Base-by-base conservation (phyloP, 2,113 vertebrate species). In the Zosterops lateralis region DNA sequence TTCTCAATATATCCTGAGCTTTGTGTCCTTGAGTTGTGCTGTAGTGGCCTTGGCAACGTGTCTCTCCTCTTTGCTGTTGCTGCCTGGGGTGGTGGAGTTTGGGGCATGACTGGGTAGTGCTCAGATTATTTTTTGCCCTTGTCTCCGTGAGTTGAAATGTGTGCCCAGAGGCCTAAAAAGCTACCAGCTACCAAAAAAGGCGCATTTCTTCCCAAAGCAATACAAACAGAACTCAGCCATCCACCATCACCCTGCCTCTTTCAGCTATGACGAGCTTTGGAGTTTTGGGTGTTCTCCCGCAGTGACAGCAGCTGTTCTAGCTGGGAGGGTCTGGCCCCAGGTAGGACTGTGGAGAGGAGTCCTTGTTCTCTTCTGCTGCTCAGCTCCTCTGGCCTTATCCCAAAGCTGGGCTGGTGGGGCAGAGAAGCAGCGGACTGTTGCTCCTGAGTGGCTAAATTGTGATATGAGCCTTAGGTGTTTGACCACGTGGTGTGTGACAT, bases 391-490 rank as follows among this genome's bases (percentile, higher is more conserved):
- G 66, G 68, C 71, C 56, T 76, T 13, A 3, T n/a, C 42, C 31
- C 58, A 50, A 17, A 54, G 31, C 68, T n/a, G 36, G 28, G 50
- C n/a, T 61, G 25, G 7, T 16, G 65, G 48, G 11, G 17, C 1
- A 13, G 32, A 75, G 68, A 16, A 68, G 68, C 32, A 72, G 66
- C 1, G 1, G 50, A 10, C 9, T 13, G 10, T 24, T 42, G 38
- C 0, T 26, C 38, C 77, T 13, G 26, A 66, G 67, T 1, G 0
- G 38, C 3, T 1, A 0, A 0, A 10, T 28, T n/a, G 36, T 28
- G n/a, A 58, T 0, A 1, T 16, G 44, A 56, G 40, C 45, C 29
- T 26, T 44, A 57, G 73, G 31, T 0, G 0, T 67, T 60, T 64
- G 77, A 79, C 50, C 50, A 4, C 31, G 3, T 24, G 62, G 38